Percentiles rank a stretch among this genome's conserved stretches.
Evolutionary conservation across 2,888 invertebrate species (phyloP).

Genomic region (Carterocephalus palaemon): DNA sequence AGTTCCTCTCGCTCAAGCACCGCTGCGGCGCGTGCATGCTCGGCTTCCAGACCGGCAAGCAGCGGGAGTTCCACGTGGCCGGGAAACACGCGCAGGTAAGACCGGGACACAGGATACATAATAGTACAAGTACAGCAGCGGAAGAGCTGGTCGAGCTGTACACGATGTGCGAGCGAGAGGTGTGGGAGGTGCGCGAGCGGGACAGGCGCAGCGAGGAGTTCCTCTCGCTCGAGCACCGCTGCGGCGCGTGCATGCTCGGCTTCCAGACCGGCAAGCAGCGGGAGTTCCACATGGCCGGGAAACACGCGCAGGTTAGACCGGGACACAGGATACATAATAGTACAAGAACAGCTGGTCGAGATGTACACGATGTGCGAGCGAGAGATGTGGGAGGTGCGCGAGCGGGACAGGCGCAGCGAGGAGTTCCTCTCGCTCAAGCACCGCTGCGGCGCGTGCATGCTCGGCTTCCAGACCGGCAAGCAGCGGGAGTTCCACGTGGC

Average conservation of each 20-base stretch:
- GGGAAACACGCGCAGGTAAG: no score
- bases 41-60: neutral
- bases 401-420: no score
- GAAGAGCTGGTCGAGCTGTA: conserved; percentile 49
- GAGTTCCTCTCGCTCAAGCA: no score
- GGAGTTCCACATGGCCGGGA: conserved; percentile 50
- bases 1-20: no score
- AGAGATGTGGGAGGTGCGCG: no score
- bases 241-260: conserved; percentile 48
- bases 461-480: neutral
- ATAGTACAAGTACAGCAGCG: no score
- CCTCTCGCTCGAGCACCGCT: conserved; percentile 45
- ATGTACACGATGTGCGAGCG: no score
- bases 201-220: conserved; percentile 52
- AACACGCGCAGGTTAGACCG: conserved; percentile 58
- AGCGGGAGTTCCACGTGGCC: no score
- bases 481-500: no score
- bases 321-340: no score
- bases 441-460: neutral
- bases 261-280: conserved; percentile 55
- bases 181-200: conserved; percentile 47
- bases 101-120: no score
- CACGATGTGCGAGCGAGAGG: conserved; percentile 55
- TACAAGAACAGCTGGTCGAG: no score
- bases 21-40: neutral